Evolutionary conservation across 2,113 vertebrate genomes (phyloP), one percentile per base, ranked within the genome.

Genomic region (Marcusenius ussheri): DNA sequence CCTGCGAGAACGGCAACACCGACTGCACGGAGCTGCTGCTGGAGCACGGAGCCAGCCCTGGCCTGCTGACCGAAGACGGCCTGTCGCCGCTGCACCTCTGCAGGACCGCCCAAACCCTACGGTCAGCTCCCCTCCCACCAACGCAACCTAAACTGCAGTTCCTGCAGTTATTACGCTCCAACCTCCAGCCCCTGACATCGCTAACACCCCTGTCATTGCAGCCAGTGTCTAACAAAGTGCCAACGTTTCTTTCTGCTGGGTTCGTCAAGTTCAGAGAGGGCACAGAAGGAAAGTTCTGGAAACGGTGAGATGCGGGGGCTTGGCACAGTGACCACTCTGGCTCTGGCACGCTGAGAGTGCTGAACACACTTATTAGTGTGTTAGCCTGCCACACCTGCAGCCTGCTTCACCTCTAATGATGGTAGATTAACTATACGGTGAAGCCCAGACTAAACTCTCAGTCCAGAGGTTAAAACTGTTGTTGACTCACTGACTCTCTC

Each of bases 61-160:
- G 95, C 92, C 92, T 95, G 88, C 88, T 1, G 49, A 94, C 91
- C 2, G 92, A 95, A 0, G 91, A 95, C 0, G 96, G 96, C 8
- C 86, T 93, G 89, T 91, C 94, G 17, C 95, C 96, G 0, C 93
- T 97, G 90, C 96, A 96, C 91, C 93, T 96, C 88, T 97, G 97
- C 93, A 92, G 91, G 70, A 89, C 77, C 31, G 39, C 88, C 7
- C 93, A 92, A 47, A 91, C 94, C 56, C 88, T 94, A 21, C 88
- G 92, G 94, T 92, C n/a, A 88, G 91, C 62, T 5, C 2, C 31
- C 49, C 39, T 27, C 27, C 31, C 21, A 1, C 27, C 50, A 46
- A 31, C 45, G 17, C 5, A 6, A 27, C 74, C 27, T 19, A 27
- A 6, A 5, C 35, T 45, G 24, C 35, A 39, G 39, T 46, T 35